phyloP scores from a whole-genome alignment of 2,113 vertebrate genomes.

The Mormoops blainvillei region DNA sequence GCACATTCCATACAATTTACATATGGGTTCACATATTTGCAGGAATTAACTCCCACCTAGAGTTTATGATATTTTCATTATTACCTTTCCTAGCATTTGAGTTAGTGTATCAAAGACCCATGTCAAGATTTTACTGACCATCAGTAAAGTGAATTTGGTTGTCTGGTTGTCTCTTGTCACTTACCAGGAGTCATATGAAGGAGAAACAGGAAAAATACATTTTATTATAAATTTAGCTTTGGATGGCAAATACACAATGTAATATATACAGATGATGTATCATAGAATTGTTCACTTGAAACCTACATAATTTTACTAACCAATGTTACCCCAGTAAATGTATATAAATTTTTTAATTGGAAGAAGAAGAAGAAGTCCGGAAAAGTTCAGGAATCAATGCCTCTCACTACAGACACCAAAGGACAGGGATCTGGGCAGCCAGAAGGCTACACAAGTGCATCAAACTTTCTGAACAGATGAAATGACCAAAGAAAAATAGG shows the following conservation, averaged over 20 bases:
- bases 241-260: neutral
- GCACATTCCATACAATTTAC: neutral
- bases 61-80: neutral
- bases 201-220: neutral
- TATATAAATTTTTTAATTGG: neutral
- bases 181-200: neutral
- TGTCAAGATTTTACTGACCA: neutral
- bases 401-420: neutral
- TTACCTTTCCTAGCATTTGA: neutral
- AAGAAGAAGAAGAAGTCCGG: neutral
- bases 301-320: too few species aligned
- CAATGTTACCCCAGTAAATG: neutral
- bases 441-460: neutral
- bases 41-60: neutral
- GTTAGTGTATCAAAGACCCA: neutral
- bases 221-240: neutral
- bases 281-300: too few species aligned
- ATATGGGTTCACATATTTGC: neutral
- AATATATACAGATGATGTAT: neutral
- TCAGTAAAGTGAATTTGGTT: neutral
- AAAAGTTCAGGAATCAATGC: neutral
- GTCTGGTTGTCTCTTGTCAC: neutral
- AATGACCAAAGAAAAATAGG: neutral
- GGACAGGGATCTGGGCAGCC: neutral
- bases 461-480: neutral